Evolutionary conservation across 2,797 vertebrate species (phyloP).

Genomic region (Semotilus atromaculatus): DNA sequence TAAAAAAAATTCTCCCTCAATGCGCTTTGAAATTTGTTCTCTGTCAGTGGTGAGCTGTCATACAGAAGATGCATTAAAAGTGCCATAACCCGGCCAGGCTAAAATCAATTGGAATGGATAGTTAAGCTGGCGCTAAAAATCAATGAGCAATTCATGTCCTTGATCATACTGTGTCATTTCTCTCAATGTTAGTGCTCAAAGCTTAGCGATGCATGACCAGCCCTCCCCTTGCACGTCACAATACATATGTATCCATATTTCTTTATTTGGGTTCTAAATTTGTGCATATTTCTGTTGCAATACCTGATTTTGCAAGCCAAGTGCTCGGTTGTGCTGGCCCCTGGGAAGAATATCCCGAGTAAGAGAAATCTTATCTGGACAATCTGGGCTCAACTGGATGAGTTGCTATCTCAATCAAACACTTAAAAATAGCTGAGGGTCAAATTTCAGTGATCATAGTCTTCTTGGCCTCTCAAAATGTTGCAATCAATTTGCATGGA

Average conservation of each 20-base stretch:
- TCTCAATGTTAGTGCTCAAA: conserved; percentile 78
- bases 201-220: conserved; percentile 68
- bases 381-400: conserved; percentile 67
- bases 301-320: conserved; percentile 5
- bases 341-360: conserved; percentile 55
- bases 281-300: conserved; percentile 5
- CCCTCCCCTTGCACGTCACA: conserved; percentile 57
- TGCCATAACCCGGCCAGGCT: conserved; percentile 82
- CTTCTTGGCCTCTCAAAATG: conserved; percentile 75
- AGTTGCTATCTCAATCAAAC: conserved; percentile 77
- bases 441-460: conserved; percentile 73
- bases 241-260: conserved; percentile 36
- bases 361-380: conserved; percentile 64
- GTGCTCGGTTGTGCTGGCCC: conserved; percentile 1
- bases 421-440: conserved; percentile 78
- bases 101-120: conserved; percentile 87
- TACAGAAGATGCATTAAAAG: conserved; percentile 84
- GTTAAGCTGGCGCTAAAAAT: conserved; percentile 87
- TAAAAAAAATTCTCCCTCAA: not conserved
- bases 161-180: conserved; percentile 85
- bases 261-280: conserved; percentile 2
- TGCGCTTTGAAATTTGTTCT: conserved; percentile 58
- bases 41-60: conserved; percentile 74
- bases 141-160: conserved; percentile 88
- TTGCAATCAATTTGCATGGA: conserved; percentile 70